phyloP scores from a whole-genome alignment of 2,797 vertebrate species.

The Carduelis carduelis region DNA sequence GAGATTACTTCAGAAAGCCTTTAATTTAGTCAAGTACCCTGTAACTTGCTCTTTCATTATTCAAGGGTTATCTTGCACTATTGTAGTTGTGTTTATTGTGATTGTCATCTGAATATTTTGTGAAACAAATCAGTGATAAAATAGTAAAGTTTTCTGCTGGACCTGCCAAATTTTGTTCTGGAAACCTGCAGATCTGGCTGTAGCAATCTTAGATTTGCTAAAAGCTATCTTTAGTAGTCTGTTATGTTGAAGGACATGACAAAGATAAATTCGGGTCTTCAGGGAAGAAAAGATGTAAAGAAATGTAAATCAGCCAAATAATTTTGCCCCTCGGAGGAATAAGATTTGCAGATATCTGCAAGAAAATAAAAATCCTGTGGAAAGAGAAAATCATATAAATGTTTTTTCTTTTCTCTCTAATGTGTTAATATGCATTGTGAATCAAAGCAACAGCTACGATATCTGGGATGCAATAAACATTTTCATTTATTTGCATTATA shows the following conservation, averaged over 20 bases:
- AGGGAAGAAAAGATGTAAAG: background rate
- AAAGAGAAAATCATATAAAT: background rate
- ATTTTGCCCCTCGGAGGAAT: background rate
- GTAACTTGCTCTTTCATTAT: background rate
- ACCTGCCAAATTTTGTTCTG: background rate
- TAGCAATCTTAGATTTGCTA: background rate
- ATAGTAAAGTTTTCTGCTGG: background rate
- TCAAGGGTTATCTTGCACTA: background rate
- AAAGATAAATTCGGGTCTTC: background rate
- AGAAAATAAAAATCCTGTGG: background rate
- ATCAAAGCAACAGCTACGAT: background rate
- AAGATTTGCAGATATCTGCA: background rate
- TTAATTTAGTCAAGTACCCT: background rate
- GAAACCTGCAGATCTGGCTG: background rate
- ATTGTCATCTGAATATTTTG: background rate
- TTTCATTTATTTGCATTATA: background rate
- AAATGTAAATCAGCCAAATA: background rate
- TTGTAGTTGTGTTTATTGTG: background rate
- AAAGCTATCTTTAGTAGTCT: background rate
- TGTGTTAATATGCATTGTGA: background rate
- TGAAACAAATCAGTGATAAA: background rate
- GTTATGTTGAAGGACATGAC: background rate
- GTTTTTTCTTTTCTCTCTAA: background rate
- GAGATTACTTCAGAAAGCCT: background rate
- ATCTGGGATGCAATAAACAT: background rate